These are phyloP conservation scores for Deroplatys truncata DNA, from an alignment of 2,888 invertebrate species.

Conservation along the genomic window DNA sequence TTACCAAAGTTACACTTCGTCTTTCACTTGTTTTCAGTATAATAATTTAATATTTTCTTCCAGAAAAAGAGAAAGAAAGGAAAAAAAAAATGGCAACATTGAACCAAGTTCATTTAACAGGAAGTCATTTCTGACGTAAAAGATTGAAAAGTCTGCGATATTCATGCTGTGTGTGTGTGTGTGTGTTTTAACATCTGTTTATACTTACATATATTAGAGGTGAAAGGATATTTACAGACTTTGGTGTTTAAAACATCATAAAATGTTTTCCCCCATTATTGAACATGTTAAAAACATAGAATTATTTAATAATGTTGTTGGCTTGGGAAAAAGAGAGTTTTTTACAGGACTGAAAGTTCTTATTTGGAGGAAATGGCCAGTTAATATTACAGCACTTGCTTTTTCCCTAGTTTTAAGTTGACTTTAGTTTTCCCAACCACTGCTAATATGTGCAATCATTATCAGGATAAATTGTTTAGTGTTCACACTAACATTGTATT, in stretches of 20 bases:
- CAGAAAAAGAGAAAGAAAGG: too few species aligned
- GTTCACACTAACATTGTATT: constrained; percentile 21
- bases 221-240: constrained; percentile 1
- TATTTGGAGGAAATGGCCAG: constrained; percentile 5
- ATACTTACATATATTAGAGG: constrained; percentile 15
- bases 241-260: constrained; percentile 32
- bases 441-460: constrained; percentile 25
- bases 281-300: constrained; percentile 8
- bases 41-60: too few species aligned
- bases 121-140: background rate
- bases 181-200: constrained; percentile 8
- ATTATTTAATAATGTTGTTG: background rate
- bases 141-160: constrained; percentile 4
- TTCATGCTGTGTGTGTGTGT: background rate
- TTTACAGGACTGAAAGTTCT: background rate
- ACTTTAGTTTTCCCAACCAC: background rate
- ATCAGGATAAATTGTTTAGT: constrained; percentile 17
- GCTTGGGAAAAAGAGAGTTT: background rate
- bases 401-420: constrained; percentile 4
- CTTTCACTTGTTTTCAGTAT: constrained; percentile 2
- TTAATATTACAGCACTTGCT: background rate
- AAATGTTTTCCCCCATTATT: constrained; percentile 24
- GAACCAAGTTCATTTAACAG: constrained; percentile 10
- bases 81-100: background rate
- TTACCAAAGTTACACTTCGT: constrained; percentile 19